phyloP scores from a whole-genome alignment of 1,140 invertebrate genomes.

The Diploscapter pachys region DNA sequence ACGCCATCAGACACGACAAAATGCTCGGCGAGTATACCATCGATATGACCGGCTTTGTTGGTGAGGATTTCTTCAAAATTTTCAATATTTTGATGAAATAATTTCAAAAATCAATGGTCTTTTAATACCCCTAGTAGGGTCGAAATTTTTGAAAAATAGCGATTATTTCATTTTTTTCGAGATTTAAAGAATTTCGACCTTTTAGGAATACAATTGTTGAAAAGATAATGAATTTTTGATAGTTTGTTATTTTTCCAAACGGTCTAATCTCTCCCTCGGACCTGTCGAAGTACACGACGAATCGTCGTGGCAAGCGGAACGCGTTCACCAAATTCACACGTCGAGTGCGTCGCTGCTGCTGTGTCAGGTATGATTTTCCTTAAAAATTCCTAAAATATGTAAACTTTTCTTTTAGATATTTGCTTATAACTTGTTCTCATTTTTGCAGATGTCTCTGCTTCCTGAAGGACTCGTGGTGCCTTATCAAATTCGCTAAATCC shows the following conservation, averaged over 20 bases:
- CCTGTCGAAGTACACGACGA: background rate
- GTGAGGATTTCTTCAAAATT: constrained; percentile 1
- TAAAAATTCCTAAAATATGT: too few species aligned
- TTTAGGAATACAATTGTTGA: too few species aligned
- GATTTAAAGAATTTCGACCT: too few species aligned
- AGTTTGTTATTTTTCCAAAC: too few species aligned
- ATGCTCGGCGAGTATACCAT: constrained; percentile 59
- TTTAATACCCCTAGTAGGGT: too few species aligned
- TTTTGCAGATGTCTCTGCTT: constrained; percentile 56
- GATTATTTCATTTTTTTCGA: too few species aligned
- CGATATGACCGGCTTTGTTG: constrained; percentile 42
- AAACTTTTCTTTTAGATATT: too few species aligned
- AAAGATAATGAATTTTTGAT: too few species aligned
- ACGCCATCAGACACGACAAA: constrained; percentile 64
- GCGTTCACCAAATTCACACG: constrained; percentile 58
- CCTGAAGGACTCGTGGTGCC: constrained; percentile 56
- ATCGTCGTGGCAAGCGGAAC: constrained; percentile 34
- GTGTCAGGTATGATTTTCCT: constrained; percentile 7
- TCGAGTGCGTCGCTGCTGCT: constrained; percentile 1
- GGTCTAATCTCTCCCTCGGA: background rate
- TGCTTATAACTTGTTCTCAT: background rate
- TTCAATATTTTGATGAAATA: too few species aligned
- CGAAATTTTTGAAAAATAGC: too few species aligned
- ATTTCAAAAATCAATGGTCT: too few species aligned
- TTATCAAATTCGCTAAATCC: constrained; percentile 39